These are phyloP conservation scores for Illadopsis cleaveri DNA, from an alignment of 2,113 vertebrate species.

Conservation along the genomic window DNA sequence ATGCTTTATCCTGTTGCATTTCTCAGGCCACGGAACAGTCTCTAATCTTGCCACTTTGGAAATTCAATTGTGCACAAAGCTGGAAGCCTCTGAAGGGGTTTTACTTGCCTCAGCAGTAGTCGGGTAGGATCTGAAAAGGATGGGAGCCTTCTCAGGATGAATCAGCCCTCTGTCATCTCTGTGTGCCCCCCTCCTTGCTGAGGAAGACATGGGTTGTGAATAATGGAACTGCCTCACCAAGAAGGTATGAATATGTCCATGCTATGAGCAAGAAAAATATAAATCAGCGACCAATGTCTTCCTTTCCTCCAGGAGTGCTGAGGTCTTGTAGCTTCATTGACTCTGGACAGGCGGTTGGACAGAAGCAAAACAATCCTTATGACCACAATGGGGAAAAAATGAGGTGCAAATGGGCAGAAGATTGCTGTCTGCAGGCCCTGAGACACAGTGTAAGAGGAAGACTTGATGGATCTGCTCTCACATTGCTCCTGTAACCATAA, in stretches of 20 bases:
- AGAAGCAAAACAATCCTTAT: not conserved
- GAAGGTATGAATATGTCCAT: not conserved
- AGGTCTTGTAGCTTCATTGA: not conserved
- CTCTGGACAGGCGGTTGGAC: not conserved
- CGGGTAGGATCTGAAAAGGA: not conserved
- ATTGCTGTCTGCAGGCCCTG: not conserved
- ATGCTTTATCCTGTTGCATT: not conserved
- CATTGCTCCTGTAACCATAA: not conserved
- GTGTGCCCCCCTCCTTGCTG: not conserved
- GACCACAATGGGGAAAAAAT: not conserved
- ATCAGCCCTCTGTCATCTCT: not conserved
- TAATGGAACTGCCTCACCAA: not conserved
- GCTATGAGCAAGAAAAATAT: not conserved
- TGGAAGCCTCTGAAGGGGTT: not conserved
- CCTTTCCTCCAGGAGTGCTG: not conserved
- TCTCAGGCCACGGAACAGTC: not conserved
- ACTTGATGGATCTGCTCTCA: not conserved
- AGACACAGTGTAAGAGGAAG: not conserved
- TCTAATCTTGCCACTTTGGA: not conserved
- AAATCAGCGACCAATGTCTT: not conserved
- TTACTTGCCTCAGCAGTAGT: not conserved
- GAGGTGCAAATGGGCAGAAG: not conserved
- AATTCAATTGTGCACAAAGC: not conserved
- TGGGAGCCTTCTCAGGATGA: not conserved
- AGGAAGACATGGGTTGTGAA: not conserved